Conservation (phyloP, 2,888 invertebrate species). For the Sinohyriopsis cumingii region DNA sequence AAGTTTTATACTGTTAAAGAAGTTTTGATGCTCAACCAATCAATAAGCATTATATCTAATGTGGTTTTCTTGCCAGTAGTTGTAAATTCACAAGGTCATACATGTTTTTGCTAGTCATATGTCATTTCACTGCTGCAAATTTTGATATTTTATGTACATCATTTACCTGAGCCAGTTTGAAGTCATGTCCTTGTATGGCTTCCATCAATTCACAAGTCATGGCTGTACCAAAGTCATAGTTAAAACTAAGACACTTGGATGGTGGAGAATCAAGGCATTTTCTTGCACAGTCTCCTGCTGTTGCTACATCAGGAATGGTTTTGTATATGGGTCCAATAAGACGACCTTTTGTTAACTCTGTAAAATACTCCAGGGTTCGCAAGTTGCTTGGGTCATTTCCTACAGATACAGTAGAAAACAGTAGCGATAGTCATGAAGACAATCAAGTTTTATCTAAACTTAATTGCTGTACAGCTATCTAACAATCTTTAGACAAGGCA, state of each 20-base stretch:
- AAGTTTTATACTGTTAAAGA: too few species aligned
- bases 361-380: slow-evolving; percentile 20
- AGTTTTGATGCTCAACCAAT: too few species aligned
- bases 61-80: too few species aligned
- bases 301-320: slow-evolving; percentile 3
- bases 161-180: slow-evolving; percentile 23
- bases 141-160: too few species aligned
- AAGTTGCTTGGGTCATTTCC: slow-evolving; percentile 21
- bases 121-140: too few species aligned
- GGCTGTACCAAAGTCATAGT: slow-evolving; percentile 38
- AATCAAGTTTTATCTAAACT: too few species aligned
- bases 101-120: too few species aligned
- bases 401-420: background rate
- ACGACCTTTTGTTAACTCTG: slow-evolving; percentile 22
- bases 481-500: too few species aligned
- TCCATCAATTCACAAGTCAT: slow-evolving; percentile 44
- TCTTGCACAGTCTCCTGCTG: slow-evolving; percentile 34
- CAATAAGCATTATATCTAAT: too few species aligned
- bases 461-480: too few species aligned
- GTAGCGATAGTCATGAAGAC: too few species aligned
- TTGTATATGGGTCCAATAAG: slow-evolving; percentile 21
- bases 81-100: too few species aligned
- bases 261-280: slow-evolving; percentile 26
- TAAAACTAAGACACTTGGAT: slow-evolving; percentile 44
- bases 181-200: slow-evolving; percentile 40